phyloP scores from a whole-genome alignment of 2,797 vertebrate genomes.

The Sebastes miniatus region DNA sequence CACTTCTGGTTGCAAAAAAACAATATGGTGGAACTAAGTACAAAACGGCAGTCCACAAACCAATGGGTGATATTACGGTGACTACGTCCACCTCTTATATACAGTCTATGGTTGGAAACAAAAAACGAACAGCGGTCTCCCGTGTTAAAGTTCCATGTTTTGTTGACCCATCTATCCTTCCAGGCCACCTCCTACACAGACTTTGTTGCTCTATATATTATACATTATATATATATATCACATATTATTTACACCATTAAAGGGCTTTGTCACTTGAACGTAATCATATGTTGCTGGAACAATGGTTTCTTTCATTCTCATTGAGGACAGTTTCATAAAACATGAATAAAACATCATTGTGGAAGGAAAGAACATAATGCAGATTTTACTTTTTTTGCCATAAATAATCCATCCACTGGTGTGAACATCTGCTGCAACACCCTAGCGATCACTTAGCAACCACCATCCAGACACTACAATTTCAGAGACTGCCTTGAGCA shows the following conservation, averaged over 20 bases:
- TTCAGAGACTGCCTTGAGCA: neutral
- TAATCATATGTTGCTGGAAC: neutral
- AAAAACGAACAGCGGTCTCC: neutral
- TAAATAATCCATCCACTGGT: neutral
- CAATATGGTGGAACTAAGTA: fast-evolving
- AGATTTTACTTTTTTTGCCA: neutral
- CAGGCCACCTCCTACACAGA: too few relatives aligned
- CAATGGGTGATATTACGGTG: too few relatives aligned
- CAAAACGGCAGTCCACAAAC: too few relatives aligned
- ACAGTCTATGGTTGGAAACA: neutral
- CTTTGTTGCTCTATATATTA: neutral
- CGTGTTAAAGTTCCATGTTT: neutral
- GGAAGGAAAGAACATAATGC: neutral
- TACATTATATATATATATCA: too few relatives aligned
- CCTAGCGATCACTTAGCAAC: neutral
- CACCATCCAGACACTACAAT: neutral
- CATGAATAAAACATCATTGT: neutral
- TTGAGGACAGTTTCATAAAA: neutral
- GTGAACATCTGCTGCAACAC: neutral
- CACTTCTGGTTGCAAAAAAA: too few relatives aligned
- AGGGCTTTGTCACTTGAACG: neutral
- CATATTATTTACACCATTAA: neutral
- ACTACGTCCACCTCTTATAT: too few relatives aligned
- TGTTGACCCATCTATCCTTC: too few relatives aligned
- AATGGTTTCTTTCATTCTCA: neutral